Evolutionary conservation across 2,113 vertebrate species (phyloP), one percentile per base, ranked within the genome.

Genomic region (Mugil cephalus): DNA sequence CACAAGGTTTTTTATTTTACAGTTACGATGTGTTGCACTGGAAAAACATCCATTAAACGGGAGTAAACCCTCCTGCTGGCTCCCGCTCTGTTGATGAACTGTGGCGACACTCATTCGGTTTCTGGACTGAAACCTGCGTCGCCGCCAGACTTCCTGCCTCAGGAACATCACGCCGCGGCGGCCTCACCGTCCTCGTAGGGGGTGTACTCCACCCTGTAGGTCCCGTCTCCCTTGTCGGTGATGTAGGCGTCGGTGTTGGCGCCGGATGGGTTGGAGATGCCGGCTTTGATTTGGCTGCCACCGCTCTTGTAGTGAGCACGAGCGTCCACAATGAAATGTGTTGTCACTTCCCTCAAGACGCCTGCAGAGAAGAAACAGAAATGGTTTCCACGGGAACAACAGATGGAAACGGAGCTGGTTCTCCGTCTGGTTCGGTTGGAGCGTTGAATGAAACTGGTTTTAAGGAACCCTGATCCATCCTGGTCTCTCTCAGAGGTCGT

Each of bases 191-290:
- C 97, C 68, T 99, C 96, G 0, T 93, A 97, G 2, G 96, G 93
- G 0, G 95, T 97, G 87, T 98, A 99, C 76, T 97, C 96, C 88
- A 96, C 96, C 0, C 93, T 90, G 92, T 96, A 98, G 17, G 95
- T 96, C 43, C 97, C 97, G 0, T 99, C 97, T 0, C 91, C 95
- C 0, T 95, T 96, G 92, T 99, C 96, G 0, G 94, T 96, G 87
- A 98, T 54, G 0, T 94, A 95, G 63, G 95, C 79, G 7, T 98
- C 96, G 0, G 95, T 97, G 87, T 84, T 95, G 60, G 92, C 53
- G 0, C 97, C 96, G 0, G 96, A 97, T 0, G 96, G 97, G 76
- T 95, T 96, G 38, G 94, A 82, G 50, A 98, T 94, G 0, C 80
- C 82, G 0, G 94, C 93, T 1, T 94, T 96, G 59, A 97, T 13